A percentile compares a stretch with the other conserved stretches of the same genome.
Conservation (phyloP, 2,113 vertebrate species). For the Athene noctua region DNA sequence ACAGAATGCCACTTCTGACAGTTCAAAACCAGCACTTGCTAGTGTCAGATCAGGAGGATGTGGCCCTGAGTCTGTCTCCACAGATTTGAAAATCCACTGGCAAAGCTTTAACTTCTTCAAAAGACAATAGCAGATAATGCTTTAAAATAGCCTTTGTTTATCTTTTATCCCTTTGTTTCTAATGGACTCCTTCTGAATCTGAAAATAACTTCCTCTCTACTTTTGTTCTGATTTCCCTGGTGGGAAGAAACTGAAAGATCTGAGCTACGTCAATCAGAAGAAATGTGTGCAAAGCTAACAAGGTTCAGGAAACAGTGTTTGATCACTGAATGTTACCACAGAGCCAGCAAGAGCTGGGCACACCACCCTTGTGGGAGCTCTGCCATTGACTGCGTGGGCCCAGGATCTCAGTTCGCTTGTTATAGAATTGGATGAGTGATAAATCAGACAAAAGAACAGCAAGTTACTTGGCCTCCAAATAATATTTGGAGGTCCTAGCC, state of each 20-base stretch:
- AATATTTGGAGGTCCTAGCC: background rate
- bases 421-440: background rate
- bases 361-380: background rate
- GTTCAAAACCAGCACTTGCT: background rate
- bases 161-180: constrained; percentile 37
- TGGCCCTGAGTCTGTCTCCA: background rate
- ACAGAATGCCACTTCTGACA: constrained; percentile 14
- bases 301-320: background rate
- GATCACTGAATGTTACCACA: background rate
- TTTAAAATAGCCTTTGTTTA: constrained; percentile 21
- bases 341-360: background rate
- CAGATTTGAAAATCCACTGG: constrained; percentile 29
- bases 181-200: constrained; percentile 4
- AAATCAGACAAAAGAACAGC: constrained; percentile 20
- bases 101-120: constrained; percentile 17
- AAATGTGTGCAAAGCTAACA: background rate
- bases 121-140: constrained; percentile 30
- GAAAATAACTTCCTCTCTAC: background rate
- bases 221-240: constrained; percentile 28
- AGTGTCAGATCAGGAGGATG: background rate
- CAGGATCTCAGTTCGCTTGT: background rate
- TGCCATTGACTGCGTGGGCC: background rate
- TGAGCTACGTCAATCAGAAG: background rate
- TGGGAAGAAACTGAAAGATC: constrained; percentile 9
- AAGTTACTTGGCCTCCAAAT: background rate